These are phyloP conservation scores for Formica exsecta DNA, from an alignment of 1,140 invertebrate genomes.

Conservation along the genomic window DNA sequence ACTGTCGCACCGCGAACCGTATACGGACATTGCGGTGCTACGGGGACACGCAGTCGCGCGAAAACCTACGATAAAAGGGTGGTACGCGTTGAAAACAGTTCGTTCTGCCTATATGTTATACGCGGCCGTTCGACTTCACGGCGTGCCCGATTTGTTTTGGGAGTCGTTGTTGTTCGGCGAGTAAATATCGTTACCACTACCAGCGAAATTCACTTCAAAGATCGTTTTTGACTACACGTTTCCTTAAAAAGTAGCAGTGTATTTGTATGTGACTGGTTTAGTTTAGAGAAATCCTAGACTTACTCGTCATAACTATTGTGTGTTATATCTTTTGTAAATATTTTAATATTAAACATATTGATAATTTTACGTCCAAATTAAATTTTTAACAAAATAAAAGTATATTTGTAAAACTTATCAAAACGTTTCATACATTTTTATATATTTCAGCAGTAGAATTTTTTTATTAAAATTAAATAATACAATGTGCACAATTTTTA, in stretches of 20 bases:
- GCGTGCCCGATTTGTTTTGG: slow-evolving; percentile 38
- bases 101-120: slow-evolving; percentile 25
- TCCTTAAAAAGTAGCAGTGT: neutral
- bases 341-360: neutral
- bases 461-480: neutral
- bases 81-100: slow-evolving; percentile 44
- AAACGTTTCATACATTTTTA: neutral
- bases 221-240: slow-evolving; percentile 16
- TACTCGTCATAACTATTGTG: neutral
- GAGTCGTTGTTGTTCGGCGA: slow-evolving; percentile 5
- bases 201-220: slow-evolving; percentile 9
- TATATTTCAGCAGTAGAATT: neutral
- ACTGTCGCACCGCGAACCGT: slow-evolving; percentile 24
- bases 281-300: neutral
- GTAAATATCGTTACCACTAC: slow-evolving; percentile 35
- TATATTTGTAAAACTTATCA: no score
- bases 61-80: slow-evolving; percentile 63
- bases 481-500: neutral
- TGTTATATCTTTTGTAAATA: neutral
- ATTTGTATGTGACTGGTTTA: neutral
- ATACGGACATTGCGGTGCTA: slow-evolving; percentile 3
- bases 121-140: slow-evolving; percentile 33
- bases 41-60: slow-evolving; percentile 36
- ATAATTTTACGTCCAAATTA: neutral
- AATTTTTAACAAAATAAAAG: neutral